A percentile compares a stretch with the other conserved stretches of the same genome.
These are phyloP conservation scores for Sinonovacula constricta DNA, from an alignment of 1,140 invertebrate species.

Conservation along the genomic window DNA sequence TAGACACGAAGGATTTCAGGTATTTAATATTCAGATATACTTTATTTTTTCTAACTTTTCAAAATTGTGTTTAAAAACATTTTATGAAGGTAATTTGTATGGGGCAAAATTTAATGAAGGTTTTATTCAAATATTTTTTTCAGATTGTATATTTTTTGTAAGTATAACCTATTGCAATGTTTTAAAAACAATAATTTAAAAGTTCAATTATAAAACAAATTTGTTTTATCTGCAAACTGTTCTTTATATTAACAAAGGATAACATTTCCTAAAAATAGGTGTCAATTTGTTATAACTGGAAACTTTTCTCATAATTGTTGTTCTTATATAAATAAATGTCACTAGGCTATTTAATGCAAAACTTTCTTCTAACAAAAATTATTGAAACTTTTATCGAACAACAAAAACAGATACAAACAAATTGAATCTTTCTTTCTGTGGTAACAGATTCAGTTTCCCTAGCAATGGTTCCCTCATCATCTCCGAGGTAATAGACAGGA, in stretches of 20 bases:
- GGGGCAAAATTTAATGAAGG: neutral
- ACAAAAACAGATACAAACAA: neutral
- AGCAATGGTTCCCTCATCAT: constrained; percentile 26
- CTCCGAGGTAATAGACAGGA: constrained; percentile 26
- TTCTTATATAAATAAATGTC: neutral
- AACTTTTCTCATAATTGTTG: neutral
- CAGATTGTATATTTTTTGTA: neutral
- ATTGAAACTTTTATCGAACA: neutral
- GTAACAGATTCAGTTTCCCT: constrained; percentile 4
- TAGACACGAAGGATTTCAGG: constrained; percentile 25
- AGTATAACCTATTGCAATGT: neutral
- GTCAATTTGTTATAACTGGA: neutral
- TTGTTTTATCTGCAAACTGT: too few relatives aligned
- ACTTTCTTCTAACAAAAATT: neutral
- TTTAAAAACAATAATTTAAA: too few relatives aligned
- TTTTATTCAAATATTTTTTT: neutral
- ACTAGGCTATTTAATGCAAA: neutral
- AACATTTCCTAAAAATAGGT: too few relatives aligned
- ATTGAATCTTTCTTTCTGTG: neutral
- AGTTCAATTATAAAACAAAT: too few relatives aligned
- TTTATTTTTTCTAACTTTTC: neutral
- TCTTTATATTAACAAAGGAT: too few relatives aligned
- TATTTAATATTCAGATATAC: neutral
- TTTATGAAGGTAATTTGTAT: neutral
- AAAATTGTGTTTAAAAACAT: neutral